Conservation (phyloP, 2,888 invertebrate species). For the Polymixis lichenea region DNA sequence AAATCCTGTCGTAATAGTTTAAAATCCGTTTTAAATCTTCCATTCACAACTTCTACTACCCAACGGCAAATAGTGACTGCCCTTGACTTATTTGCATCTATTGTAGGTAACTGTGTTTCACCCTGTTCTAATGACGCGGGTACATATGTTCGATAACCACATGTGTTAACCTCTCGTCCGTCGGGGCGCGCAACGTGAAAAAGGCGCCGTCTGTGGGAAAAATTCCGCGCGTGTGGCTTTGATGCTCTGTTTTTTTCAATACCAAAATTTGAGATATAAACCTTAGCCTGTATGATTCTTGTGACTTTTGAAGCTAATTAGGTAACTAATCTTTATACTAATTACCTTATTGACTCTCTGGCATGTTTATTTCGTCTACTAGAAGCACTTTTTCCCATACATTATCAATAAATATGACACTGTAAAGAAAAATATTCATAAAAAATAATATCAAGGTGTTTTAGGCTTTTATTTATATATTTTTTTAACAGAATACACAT, state of each 20-base stretch:
- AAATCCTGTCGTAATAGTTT: background rate
- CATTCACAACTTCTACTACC: conserved; percentile 9
- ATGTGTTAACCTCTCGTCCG: background rate
- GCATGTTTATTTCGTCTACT: background rate
- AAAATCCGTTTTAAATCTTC: background rate
- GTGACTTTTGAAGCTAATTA: background rate
- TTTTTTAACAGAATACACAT: background rate
- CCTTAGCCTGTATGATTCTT: background rate
- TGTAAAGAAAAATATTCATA: background rate
- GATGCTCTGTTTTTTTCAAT: background rate
- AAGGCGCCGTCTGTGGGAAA: background rate
- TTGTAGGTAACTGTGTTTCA: background rate
- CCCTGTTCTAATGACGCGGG: background rate
- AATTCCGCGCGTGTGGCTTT: background rate
- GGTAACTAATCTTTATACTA: background rate
- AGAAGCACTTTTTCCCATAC: background rate
- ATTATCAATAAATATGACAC: background rate
- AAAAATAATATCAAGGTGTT: background rate
- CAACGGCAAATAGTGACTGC: conserved; percentile 1
- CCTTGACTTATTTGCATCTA: conserved; percentile 1
- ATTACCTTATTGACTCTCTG: background rate
- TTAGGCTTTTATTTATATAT: background rate
- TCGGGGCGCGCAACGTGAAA: background rate
- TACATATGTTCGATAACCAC: no score
- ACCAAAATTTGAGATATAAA: background rate